Evolutionary conservation across 2,888 invertebrate genomes (phyloP).

Genomic region (Griposia aprilina): DNA sequence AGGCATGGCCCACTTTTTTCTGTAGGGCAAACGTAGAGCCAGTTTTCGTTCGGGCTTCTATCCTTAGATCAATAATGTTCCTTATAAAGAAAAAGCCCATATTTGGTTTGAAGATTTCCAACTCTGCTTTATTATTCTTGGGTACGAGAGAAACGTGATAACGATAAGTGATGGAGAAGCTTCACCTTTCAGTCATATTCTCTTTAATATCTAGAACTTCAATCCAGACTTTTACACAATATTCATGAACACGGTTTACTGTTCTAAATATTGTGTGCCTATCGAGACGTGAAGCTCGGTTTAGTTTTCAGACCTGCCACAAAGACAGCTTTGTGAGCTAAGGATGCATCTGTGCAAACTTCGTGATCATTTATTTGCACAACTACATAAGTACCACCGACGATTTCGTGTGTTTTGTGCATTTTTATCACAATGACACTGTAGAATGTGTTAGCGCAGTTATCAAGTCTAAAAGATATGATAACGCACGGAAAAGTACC

Average conservation of each 20-base stretch:
- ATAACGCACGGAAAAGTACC: conserved; percentile 81
- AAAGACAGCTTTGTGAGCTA: conserved; percentile 38
- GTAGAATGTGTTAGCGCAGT: conserved; percentile 51
- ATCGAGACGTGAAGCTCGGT: conserved; percentile 23
- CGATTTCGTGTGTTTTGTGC: conserved; percentile 58
- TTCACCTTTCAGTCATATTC: conserved; percentile 24
- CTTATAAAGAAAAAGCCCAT: conserved; percentile 32
- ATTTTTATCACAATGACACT: conserved; percentile 60
- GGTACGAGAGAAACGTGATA: conserved; percentile 18
- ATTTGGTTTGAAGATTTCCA: conserved; percentile 29
- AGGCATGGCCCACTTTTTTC: conserved; percentile 72
- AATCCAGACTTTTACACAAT: conserved; percentile 5
- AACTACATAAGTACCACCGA: conserved; percentile 37
- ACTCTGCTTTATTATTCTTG: conserved; percentile 31
- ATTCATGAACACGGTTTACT: conserved; percentile 36
- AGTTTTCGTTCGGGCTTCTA: conserved; percentile 48
- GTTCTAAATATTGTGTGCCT: conserved; percentile 21
- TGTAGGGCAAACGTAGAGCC: conserved; percentile 61
- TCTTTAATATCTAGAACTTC: conserved; percentile 8
- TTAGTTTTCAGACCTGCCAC: conserved; percentile 41
- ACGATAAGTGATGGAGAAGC: conserved; percentile 6
- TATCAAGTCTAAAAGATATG: conserved; percentile 66
- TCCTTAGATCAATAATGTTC: conserved; percentile 68
- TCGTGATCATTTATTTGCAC: conserved; percentile 49
- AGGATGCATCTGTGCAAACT: conserved; percentile 69